These are phyloP conservation scores for Scolanthus callimorphus DNA, from an alignment of 92 coral and sea anemone genomes.

Conservation along the genomic window DNA sequence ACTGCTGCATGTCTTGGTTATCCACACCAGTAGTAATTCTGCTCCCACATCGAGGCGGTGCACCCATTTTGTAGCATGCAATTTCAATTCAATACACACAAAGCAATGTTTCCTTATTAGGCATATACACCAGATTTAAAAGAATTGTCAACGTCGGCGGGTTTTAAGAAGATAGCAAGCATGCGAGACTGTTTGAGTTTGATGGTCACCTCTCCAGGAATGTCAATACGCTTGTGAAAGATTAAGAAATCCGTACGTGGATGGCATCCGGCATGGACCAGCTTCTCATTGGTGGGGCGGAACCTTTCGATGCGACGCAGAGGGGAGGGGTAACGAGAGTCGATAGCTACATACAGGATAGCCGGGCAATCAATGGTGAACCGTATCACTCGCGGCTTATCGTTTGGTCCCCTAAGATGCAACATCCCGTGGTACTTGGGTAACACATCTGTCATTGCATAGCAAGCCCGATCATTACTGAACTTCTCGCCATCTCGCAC, in stretches of 20 bases:
- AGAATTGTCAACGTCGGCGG: slow-evolving; percentile 22
- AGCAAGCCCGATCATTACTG: slow-evolving; percentile 76
- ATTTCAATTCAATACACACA: too few relatives aligned
- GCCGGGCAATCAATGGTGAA: slow-evolving; percentile 59
- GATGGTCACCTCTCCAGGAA: slow-evolving; percentile 64
- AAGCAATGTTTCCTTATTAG: too few relatives aligned
- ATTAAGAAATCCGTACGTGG: slow-evolving; percentile 64
- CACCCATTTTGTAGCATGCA: too few relatives aligned
- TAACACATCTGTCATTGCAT: slow-evolving; percentile 71
- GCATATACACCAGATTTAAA: slow-evolving; percentile 30
- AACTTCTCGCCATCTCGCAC: slow-evolving; percentile 90
- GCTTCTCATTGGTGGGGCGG: slow-evolving; percentile 72
- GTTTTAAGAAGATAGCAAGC: slow-evolving; percentile 78
- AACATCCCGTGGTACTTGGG: slow-evolving; percentile 85
- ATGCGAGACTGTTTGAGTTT: slow-evolving; percentile 52
- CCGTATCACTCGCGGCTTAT: slow-evolving; percentile 25
- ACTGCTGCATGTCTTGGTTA: too few relatives aligned
- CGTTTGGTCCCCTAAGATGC: slow-evolving; percentile 71
- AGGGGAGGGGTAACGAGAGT: slow-evolving; percentile 62
- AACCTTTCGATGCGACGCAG: slow-evolving; percentile 40
- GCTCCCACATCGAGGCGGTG: too few relatives aligned
- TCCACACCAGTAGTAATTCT: too few relatives aligned
- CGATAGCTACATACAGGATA: slow-evolving; percentile 72
- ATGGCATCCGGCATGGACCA: slow-evolving; percentile 88
- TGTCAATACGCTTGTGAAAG: slow-evolving; percentile 35